Conservation (phyloP, 2,888 invertebrate genomes). For the Argyra leucocephala region DNA sequence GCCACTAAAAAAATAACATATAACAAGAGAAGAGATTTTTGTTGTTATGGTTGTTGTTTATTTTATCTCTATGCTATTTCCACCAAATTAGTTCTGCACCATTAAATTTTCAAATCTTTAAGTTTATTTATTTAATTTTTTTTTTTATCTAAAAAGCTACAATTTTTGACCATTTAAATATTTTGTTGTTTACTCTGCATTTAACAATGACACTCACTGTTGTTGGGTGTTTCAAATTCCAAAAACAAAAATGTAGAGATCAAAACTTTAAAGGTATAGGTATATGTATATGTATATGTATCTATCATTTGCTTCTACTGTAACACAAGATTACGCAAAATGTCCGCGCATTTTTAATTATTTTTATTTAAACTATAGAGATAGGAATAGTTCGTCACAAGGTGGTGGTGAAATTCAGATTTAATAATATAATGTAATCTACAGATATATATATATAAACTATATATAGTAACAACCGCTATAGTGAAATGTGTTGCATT, state of each 20-base stretch:
- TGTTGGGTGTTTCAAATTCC: neutral
- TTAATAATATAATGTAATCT: no score
- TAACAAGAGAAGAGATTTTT: no score
- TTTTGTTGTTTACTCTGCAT: no score
- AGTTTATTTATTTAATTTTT: neutral
- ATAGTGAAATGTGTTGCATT: no score
- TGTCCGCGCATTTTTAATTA: neutral
- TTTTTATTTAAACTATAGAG: no score
- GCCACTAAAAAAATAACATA: neutral
- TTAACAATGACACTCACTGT: neutral
- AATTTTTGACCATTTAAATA: neutral
- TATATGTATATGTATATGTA: no score
- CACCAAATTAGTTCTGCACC: conserved; percentile 2
- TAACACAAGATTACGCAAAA: neutral
- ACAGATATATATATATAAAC: no score
- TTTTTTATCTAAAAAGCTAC: no score
- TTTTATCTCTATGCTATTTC: neutral
- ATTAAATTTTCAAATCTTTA: neutral
- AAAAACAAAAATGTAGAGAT: neutral
- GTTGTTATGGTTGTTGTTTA: no score
- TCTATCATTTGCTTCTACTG: no score
- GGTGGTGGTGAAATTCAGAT: neutral
- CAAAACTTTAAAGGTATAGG: neutral
- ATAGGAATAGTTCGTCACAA: neutral
- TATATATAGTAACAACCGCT: no score